These are phyloP conservation scores for Callyntrura guangdongensis DNA, from an alignment of 2,888 invertebrate genomes.

Conservation along the genomic window DNA sequence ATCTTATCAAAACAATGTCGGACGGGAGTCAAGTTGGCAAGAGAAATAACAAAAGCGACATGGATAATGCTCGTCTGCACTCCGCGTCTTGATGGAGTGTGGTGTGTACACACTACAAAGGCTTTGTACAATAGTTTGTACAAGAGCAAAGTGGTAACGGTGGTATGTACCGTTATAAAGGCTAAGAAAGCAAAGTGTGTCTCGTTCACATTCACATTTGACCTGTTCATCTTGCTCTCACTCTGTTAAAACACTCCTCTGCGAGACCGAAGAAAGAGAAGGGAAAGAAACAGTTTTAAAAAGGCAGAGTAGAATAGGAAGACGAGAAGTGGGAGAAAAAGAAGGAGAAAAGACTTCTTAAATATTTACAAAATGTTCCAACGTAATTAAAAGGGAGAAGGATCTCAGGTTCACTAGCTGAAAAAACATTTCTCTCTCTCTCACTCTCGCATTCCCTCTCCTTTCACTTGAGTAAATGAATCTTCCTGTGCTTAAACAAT, in stretches of 20 bases:
- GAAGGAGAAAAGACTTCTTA: constrained; percentile 78
- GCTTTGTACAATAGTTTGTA: constrained; percentile 1
- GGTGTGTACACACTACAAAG: constrained; percentile 48
- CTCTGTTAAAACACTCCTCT: constrained; percentile 56
- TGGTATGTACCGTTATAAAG: constrained; percentile 26
- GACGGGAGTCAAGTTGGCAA: constrained; percentile 27
- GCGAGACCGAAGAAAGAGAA: neutral
- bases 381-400: constrained; percentile 79
- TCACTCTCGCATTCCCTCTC: neutral
- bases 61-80: constrained; percentile 17
- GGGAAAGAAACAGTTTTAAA: constrained; percentile 40
- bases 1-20: constrained; percentile 52
- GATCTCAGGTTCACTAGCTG: constrained; percentile 77
- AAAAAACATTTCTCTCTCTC: constrained; percentile 44
- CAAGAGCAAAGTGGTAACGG: constrained; percentile 3
- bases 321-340: constrained; percentile 59
- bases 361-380: constrained; percentile 80
- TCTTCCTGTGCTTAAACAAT: constrained; percentile 74
- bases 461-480: constrained; percentile 71
- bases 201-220: constrained; percentile 79
- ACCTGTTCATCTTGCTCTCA: constrained; percentile 60
- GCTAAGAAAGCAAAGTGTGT: constrained; percentile 55
- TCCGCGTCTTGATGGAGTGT: constrained; percentile 11
- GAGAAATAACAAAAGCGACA: constrained; percentile 44
- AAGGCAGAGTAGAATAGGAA: constrained; percentile 61